Percentiles rank a stretch among this genome's conserved stretches.
Evolutionary conservation across 2,113 vertebrate genomes (phyloP).

Genomic region (Rhinopomastus cyanomelas): DNA sequence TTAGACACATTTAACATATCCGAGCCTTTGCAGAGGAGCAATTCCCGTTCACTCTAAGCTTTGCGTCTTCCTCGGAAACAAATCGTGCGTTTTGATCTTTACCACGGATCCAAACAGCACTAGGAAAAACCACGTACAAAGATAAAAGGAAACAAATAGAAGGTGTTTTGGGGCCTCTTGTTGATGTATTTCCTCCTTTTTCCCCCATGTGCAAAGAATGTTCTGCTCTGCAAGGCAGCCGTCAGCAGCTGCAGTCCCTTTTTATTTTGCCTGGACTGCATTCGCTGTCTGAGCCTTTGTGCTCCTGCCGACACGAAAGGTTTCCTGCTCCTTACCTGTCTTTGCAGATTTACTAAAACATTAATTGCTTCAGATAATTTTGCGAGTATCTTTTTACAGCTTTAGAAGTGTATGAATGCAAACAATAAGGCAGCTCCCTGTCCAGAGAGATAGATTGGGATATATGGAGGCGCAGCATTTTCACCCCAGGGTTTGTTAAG

Average conservation of each 20-base stretch:
- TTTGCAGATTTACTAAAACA: not conserved
- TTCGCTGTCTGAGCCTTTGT: not conserved
- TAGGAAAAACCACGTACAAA: not conserved
- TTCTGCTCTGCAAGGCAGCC: not conserved
- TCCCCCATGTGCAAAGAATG: not conserved
- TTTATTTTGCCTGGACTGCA: not conserved
- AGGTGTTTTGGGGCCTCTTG: not conserved
- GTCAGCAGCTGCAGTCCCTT: not conserved
- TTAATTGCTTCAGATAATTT: slow-evolving; percentile 1
- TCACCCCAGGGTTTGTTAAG: slow-evolving; percentile 7
- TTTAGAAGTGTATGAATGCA: not conserved
- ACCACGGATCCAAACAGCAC: not conserved
- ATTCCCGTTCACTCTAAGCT: not conserved
- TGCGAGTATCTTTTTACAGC: not conserved
- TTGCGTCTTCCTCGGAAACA: not conserved
- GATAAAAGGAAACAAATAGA: not conserved
- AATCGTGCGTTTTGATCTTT: not conserved
- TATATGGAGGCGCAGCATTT: not conserved
- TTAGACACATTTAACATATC: not conserved
- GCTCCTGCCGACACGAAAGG: not conserved
- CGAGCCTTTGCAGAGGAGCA: not conserved
- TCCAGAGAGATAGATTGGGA: not conserved
- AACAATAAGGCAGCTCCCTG: not conserved
- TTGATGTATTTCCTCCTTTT: not conserved
- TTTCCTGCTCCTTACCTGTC: not conserved